Evolutionary conservation across 2,113 vertebrate genomes (phyloP).

Genomic region (Microcebus jonahi): DNA sequence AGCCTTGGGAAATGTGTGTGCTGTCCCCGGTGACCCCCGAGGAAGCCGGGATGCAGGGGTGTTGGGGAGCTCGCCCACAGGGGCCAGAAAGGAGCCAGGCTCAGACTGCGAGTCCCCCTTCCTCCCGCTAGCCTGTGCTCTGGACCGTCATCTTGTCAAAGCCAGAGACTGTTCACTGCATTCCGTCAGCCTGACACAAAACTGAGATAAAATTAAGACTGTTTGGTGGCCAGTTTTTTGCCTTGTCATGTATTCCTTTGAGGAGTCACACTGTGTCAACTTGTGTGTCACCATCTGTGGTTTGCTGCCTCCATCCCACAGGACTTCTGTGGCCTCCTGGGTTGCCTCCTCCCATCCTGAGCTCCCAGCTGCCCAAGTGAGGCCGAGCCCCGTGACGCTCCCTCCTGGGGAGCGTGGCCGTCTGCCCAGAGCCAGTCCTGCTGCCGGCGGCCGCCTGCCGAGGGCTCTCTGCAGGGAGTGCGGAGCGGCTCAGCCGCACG

Average conservation of each 20-base stretch:
- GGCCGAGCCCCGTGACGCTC: accelerated
- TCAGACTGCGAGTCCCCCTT: too few relatives aligned
- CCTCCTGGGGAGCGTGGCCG: not conserved
- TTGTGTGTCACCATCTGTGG: not conserved
- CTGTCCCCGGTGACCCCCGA: not conserved
- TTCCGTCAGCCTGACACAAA: accelerated
- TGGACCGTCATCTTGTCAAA: not conserved
- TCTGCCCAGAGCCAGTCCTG: not conserved
- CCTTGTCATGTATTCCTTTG: not conserved
- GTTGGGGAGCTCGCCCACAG: not conserved
- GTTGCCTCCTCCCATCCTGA: not conserved
- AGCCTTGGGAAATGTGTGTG: not conserved
- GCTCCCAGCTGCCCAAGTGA: accelerated
- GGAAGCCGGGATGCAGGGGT: not conserved
- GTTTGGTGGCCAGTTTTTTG: not conserved
- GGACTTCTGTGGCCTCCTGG: not conserved
- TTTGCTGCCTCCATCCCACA: not conserved
- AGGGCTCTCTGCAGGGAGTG: not conserved
- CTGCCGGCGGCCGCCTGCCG: not conserved
- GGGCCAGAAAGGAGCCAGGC: not conserved
- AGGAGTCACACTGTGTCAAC: not conserved
- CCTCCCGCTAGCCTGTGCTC: not conserved
- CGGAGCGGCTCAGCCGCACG: not conserved
- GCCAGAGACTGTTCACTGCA: not conserved
- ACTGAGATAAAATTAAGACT: not conserved